Conservation (phyloP, 2,113 vertebrate genomes). For the Alectura lathami region DNA sequence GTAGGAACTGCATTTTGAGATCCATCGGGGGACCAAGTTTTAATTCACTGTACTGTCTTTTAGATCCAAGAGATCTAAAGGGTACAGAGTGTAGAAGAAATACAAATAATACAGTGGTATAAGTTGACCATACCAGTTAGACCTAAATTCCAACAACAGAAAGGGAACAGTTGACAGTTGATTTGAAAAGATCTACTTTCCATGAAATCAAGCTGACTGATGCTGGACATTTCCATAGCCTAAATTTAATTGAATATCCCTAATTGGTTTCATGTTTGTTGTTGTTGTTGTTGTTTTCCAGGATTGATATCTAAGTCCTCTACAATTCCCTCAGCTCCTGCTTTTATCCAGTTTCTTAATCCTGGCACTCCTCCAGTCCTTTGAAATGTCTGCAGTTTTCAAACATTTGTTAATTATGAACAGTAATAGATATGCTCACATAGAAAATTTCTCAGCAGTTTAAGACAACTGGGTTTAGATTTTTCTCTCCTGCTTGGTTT, state of each 20-base stretch:
- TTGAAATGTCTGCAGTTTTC: background rate
- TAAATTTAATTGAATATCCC: background rate
- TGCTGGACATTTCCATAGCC: background rate
- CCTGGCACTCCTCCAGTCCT: background rate
- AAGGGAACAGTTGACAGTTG: background rate
- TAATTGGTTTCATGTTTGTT: background rate
- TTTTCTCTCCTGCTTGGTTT: background rate
- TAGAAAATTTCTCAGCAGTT: background rate
- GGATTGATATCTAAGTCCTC: background rate
- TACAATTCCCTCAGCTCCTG: background rate
- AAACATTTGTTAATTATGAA: constrained; percentile 38
- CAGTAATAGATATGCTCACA: background rate
- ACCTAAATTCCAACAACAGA: background rate
- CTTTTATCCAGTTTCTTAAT: background rate
- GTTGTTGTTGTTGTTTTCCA: no score
- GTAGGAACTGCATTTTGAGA: background rate
- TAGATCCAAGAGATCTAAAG: background rate
- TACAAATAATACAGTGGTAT: background rate
- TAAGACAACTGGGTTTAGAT: background rate
- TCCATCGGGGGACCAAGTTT: background rate
- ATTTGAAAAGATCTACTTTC: background rate
- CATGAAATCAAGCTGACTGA: background rate
- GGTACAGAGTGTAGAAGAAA: background rate
- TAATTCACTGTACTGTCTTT: background rate
- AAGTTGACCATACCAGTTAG: background rate